Evolutionary conservation across 2,888 invertebrate genomes (phyloP).

Genomic region (Thecocarcelia acutangulata): DNA sequence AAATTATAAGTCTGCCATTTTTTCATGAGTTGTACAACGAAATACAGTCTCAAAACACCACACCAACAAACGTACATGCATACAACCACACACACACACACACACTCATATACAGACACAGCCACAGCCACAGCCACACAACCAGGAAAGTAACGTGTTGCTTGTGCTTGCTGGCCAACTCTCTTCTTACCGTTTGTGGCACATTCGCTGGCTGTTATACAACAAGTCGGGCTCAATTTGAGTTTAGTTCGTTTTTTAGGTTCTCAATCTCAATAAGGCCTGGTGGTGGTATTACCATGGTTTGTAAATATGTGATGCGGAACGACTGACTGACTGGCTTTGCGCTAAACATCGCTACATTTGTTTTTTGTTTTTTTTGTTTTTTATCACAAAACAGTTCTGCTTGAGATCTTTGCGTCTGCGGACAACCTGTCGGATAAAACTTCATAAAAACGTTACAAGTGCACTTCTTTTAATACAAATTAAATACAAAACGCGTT

Average conservation of each 20-base stretch:
- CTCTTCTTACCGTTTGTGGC: slow-evolving; percentile 36
- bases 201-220: slow-evolving; percentile 49
- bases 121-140: too few relatives aligned
- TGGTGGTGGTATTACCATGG: slow-evolving; percentile 54
- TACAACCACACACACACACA: neutral
- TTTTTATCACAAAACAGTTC: slow-evolving; percentile 64
- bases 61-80: neutral
- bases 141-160: slow-evolving; percentile 28
- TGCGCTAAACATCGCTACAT: slow-evolving; percentile 56
- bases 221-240: slow-evolving; percentile 57
- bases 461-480: slow-evolving; percentile 31
- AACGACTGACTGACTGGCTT: slow-evolving; percentile 63
- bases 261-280: slow-evolving; percentile 47
- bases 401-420: slow-evolving; percentile 68
- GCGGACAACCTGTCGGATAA: slow-evolving; percentile 70
- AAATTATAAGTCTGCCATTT: slow-evolving; percentile 7
- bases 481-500: slow-evolving; percentile 1
- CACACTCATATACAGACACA: neutral
- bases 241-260: slow-evolving; percentile 50
- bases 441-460: slow-evolving; percentile 48
- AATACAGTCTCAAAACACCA: too few relatives aligned
- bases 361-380: slow-evolving; percentile 32
- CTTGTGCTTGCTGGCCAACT: slow-evolving; percentile 19
- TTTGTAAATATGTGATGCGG: slow-evolving; percentile 62
- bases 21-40: too few relatives aligned